Conservation (phyloP, 1,140 invertebrate genomes). For the Listronotus oregonensis region DNA sequence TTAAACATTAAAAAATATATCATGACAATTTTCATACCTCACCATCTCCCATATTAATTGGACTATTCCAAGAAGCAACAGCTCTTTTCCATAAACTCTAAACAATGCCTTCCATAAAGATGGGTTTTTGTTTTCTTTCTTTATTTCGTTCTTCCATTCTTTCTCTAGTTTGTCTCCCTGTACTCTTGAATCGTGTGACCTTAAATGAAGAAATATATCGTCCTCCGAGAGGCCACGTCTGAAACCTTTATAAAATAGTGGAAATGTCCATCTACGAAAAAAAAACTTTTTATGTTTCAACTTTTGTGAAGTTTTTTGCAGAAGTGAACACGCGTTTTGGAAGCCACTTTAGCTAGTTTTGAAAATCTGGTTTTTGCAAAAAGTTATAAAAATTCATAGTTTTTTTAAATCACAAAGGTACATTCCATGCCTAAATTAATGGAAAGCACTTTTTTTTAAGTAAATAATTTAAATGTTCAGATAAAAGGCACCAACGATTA, state of each 20-base stretch:
- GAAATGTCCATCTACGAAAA: constrained; percentile 51
- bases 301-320: no score
- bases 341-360: no score
- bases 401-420: no score
- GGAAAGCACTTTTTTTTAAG: no score
- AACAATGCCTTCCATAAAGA: constrained; percentile 51
- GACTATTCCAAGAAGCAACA: neutral
- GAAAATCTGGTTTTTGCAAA: no score
- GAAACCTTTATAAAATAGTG: constrained; percentile 38
- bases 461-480: no score
- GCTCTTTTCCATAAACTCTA: constrained; percentile 49
- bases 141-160: constrained; percentile 58
- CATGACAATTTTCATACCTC: no score
- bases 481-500: no score
- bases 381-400: no score
- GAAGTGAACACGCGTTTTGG: no score
- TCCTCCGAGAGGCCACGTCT: constrained; percentile 36
- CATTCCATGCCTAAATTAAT: no score
- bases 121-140: constrained; percentile 40
- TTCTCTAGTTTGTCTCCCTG: constrained; percentile 63
- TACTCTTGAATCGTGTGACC: constrained; percentile 34
- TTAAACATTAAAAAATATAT: no score
- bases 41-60: constrained; percentile 1
- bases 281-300: constrained; percentile 15
- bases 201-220: constrained; percentile 31